Conservation (phyloP, 1,140 invertebrate species). For the Caenorhabditis tropicalis region DNA sequence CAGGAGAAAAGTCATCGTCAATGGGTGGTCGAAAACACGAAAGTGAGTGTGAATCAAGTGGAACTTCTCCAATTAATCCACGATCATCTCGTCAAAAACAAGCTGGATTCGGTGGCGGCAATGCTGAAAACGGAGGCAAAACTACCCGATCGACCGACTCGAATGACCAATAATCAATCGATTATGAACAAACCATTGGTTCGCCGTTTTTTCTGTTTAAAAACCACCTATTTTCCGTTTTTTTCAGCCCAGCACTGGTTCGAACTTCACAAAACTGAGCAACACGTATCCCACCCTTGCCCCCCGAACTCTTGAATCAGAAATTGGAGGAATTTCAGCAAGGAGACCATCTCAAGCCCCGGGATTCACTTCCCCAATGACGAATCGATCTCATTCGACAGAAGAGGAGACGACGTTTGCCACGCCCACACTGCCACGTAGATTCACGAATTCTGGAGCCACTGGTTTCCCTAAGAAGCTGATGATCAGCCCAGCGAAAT, state of each 20-base stretch:
- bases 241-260: not conserved
- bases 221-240: not conserved
- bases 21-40: constrained; percentile 92
- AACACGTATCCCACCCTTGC: constrained; percentile 44
- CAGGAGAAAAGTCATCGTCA: constrained; percentile 73
- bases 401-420: not conserved
- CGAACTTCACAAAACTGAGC: constrained; percentile 42
- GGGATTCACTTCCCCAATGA: not conserved
- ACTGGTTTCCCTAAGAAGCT: not conserved
- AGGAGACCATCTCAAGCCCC: not conserved
- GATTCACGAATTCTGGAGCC: not conserved
- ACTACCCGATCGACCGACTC: constrained; percentile 62
- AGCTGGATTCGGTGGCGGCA: constrained; percentile 72
- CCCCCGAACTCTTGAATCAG: constrained; percentile 4
- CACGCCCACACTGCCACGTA: not conserved
- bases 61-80: constrained; percentile 90
- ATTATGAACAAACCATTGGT: constrained; percentile 58
- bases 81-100: constrained; percentile 83
- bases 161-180: constrained; percentile 57
- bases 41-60: constrained; percentile 89
- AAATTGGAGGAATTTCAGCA: constrained; percentile 20
- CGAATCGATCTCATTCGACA: not conserved
- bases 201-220: constrained; percentile 40
- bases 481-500: not conserved
- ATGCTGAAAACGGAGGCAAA: constrained; percentile 63